Evolutionary conservation across 2,797 vertebrate species (phyloP).

Genomic region (Acanthurus leucopareius): DNA sequence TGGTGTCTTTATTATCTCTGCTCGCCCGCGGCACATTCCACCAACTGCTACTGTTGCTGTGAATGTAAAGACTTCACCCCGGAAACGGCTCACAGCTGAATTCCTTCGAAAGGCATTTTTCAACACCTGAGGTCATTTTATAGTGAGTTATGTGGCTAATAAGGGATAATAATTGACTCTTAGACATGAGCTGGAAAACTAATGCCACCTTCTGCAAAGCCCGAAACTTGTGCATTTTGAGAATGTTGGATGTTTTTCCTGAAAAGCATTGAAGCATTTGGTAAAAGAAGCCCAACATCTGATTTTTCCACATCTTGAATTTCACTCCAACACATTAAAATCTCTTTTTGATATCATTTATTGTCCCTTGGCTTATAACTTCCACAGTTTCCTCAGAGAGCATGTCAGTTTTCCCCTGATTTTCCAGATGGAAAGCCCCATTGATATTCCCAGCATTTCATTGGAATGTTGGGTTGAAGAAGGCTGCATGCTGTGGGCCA

Average conservation of each 20-base stretch:
- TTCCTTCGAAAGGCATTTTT: conserved; percentile 3
- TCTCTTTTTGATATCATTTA: conserved; percentile 22
- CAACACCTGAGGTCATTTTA: background rate
- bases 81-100: background rate
- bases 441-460: background rate
- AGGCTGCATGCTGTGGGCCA: background rate
- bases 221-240: background rate
- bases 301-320: conserved; percentile 38
- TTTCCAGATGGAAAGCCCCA: conserved; percentile 15
- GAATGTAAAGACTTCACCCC: conserved; percentile 4
- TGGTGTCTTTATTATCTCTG: conserved; percentile 19
- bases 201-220: too few relatives aligned
- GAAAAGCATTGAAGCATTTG: background rate
- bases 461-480: background rate
- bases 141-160: background rate
- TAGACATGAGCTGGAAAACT: too few relatives aligned
- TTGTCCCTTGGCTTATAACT: conserved; percentile 22
- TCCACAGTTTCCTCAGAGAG: conserved; percentile 16
- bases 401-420: conserved; percentile 1
- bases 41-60: background rate
- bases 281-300: background rate
- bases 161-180: background rate
- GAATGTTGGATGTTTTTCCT: background rate
- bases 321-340: background rate
- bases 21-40: conserved; percentile 23